Evolutionary conservation across 2,797 vertebrate species (phyloP), one percentile per base, ranked within the genome.

Genomic region (Sebastes wilsoni): DNA sequence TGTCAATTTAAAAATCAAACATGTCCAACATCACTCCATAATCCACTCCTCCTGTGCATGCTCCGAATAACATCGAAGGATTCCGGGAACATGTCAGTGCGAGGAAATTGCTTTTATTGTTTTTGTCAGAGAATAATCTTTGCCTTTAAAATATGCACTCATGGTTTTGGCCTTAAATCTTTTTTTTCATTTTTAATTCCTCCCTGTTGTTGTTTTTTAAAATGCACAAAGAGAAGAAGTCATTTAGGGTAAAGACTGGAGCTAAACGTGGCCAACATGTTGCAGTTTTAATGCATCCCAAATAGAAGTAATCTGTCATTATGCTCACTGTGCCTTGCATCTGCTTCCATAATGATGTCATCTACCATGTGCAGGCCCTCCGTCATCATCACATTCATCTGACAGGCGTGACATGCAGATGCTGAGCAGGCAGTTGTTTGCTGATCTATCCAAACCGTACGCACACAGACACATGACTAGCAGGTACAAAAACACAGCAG

Each of bases 101-200:
- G 66, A 68, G 77, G 49, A 68, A 74, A 85, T 85, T 74, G 64
- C 5, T 83, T 77, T 79, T 22, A 52, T 70, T 74, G 13, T 36
- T 70, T 73, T n/a, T 62, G 18, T 42, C 8, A 1, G 38, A 46
- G 13, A 68, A 12, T 69, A 55, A 64, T 68, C 56, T 66, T 75
- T 25, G n/a, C 18, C 16, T 58, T 8, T 28, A 36, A 8, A 75
- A 70, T 52, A 28, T 46, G 1, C 25, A 27, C 23, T 46, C 7
- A 1, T 0, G 16, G 9, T 16, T 16, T 36, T 34, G 11, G 8
- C 16, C 18, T 23, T 42, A 2, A 68, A 54, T 25, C 8, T 52
- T 23, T 58, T 23, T 58, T 66, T 68, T 28, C 10, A 9, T 28
- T 66, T 68, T 27, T 13, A 10, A 34, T 32, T 28, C 61, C 18